These are phyloP conservation scores for Drosophila peninsularis DNA, from an alignment of 2,888 invertebrate species.

Conservation along the genomic window DNA sequence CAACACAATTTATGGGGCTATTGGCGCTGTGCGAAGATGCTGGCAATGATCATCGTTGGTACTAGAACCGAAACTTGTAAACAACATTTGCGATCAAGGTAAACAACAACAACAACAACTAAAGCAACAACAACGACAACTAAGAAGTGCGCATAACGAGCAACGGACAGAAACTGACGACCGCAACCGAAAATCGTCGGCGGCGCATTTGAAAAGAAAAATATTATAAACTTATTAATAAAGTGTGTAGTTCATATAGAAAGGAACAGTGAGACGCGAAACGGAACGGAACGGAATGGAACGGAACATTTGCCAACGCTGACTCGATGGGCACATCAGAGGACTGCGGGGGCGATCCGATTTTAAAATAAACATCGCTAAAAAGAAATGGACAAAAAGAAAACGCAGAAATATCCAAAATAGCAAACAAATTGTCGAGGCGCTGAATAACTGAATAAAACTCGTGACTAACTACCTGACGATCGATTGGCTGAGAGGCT, in stretches of 20 bases:
- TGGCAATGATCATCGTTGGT: conserved; percentile 24
- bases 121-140: not conserved
- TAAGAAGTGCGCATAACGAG: conserved; percentile 52
- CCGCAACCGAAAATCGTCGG: conserved; percentile 24
- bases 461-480: conserved; percentile 71
- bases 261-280: conserved; percentile 2
- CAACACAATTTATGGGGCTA: conserved; percentile 51
- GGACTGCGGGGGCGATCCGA: conserved; percentile 17
- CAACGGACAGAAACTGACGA: conserved; percentile 50
- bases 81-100: conserved; percentile 48
- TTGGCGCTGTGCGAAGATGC: conserved; percentile 24
- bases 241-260: conserved; percentile 68
- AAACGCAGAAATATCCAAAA: conserved; percentile 28
- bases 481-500: conserved; percentile 38
- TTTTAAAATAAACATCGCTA: conserved; percentile 68
- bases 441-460: conserved; percentile 33
- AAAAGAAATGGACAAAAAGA: conserved; percentile 17
- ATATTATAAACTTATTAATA: conserved; percentile 76
- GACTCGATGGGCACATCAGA: not conserved
- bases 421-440: conserved; percentile 42
- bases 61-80: conserved; percentile 49
- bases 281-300: not conserved
- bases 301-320: not conserved
- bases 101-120: conserved; percentile 47
- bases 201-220: conserved; percentile 33